Percentiles rank a stretch among this genome's conserved stretches.
Conservation (phyloP, 2,797 vertebrate species). For the Notoglanidium macrostoma region DNA sequence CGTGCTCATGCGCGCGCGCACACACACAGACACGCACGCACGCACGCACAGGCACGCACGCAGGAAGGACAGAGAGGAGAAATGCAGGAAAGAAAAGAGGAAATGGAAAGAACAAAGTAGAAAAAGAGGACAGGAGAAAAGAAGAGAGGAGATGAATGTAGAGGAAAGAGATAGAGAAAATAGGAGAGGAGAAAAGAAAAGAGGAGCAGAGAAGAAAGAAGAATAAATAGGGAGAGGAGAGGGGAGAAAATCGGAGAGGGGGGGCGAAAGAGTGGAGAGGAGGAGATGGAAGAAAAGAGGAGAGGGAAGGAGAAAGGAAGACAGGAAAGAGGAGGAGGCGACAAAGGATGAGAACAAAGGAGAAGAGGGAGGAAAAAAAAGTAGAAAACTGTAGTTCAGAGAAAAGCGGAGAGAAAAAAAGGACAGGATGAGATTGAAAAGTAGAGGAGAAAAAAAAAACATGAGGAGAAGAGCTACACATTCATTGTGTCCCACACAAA, state of each 20-base stretch:
- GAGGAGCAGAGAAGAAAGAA: constrained; percentile 22
- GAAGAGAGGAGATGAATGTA: no score
- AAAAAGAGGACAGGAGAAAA: background rate
- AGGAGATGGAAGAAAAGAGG: background rate
- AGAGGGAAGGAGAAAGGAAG: constrained; percentile 3
- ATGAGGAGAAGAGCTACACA: background rate
- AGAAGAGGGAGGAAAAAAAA: background rate
- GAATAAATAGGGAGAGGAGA: background rate
- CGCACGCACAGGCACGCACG: background rate
- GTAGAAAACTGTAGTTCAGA: background rate
- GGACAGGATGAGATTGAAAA: background rate
- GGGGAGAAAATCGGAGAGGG: constrained; percentile 3
- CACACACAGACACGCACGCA: no score
- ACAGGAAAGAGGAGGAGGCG: constrained; percentile 8
- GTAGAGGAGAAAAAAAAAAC: constrained; percentile 42
- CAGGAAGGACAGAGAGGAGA: background rate
- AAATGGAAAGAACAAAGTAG: background rate
- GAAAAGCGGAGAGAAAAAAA: background rate
- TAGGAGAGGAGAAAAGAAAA: background rate
- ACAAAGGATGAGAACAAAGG: constrained; percentile 5
- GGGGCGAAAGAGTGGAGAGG: background rate
- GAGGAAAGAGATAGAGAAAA: background rate
- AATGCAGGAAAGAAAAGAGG: background rate
- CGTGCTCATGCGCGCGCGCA: no score
- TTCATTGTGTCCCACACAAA: constrained; percentile 19